Evolutionary conservation across 1,140 invertebrate species (phyloP), one percentile per base, ranked within the genome.

Genomic region (Microplitis mediator): DNA sequence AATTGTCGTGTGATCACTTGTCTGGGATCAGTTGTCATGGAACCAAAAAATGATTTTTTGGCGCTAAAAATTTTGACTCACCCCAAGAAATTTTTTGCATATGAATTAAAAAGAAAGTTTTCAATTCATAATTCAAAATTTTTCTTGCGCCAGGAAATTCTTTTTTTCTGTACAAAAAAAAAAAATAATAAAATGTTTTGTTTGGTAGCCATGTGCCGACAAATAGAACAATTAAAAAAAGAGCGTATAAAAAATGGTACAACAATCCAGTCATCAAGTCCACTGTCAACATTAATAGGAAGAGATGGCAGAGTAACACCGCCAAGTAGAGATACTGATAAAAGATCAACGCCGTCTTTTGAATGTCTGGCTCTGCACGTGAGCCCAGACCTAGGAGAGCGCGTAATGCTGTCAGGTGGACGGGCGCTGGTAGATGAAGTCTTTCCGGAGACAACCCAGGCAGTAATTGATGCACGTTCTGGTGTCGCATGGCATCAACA

Each of bases 301-400:
- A 74, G 75, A 4, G 77, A 81, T 3, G 79, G 78, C 0, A 76
- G 77, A 0, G 67, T 70, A 2, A 72, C 74, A 64, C 76, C 73
- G 68, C 77, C 67, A 0, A 72, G 74, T 71, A 75, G 81, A 2
- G 83, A 84, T 31, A 45, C 77, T 3, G 80, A 84, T 5, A 81
- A 83, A 35, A 80, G 74, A 35, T 75, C 76, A n/a, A 75, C 78
- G 50, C 88, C 91, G 51, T 88, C 86, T 72, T 94, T 92, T 85
- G 93, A 97, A 80, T 96, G 95, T 82, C 91, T 97, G 1, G 94
- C 95, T 0, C 89, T 97, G 9, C 95, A 96, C 86, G 92, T 97
- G 56, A 95, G 93, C 78, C 95, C 95, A 0, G 95, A 97, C 83
- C 88, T 97, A 13, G 95, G 95, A 0, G 95, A 97, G 79, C 84